Base-by-base conservation (phyloP, 1,140 invertebrate genomes). In the Drosophila persimilis region DNA sequence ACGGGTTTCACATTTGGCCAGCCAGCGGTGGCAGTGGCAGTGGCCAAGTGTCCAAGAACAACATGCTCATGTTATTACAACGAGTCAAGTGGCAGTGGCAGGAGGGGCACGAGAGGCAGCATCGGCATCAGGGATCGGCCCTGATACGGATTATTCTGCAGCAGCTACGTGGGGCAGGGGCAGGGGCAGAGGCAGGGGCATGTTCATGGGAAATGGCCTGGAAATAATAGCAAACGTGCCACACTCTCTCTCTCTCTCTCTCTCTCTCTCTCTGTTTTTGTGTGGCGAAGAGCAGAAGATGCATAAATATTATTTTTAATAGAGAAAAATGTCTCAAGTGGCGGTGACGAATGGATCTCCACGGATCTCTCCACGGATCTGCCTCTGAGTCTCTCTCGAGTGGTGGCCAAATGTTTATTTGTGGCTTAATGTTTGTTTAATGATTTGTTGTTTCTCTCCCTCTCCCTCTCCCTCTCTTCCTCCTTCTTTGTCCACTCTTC, bases 161-260 rank as follows among this genome's bases (percentile, higher is more conserved):
- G 24, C 24, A 26, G 24, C 24, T 13, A 39, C 35, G 35, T 11
- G 35, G 35, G 35, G 35, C 3, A 35, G 17, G 0, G 17, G 17
- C 17, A 17, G 17, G 1, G 17, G 17, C 17, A 17, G 17, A 3
- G 31, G 31, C 20, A 31, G 11, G 50, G 50, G 54, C 62, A 66
- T 81, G 83, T 80, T 85, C 81, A 86, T 86, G 81, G 77, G 81
- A 86, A 85, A 85, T 86, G 81, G 77, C 70, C 72, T 88, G 83
- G 74, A 86, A 85, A 88, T 88, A 88, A 88, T 86, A 88, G 83
- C 83, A 88, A 86, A 86, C 81, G 81, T 86, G 81, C 77, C 76
- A 77, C 76, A 77, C 80, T 69, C 58, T 47, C 66, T 65, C 59
- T 58, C 31, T 11, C 31, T 0, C 9, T 35, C 2, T 35, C 31